Evolutionary conservation across 2,113 vertebrate species (phyloP).

Genomic region (Corythoichthys haematopterus): DNA sequence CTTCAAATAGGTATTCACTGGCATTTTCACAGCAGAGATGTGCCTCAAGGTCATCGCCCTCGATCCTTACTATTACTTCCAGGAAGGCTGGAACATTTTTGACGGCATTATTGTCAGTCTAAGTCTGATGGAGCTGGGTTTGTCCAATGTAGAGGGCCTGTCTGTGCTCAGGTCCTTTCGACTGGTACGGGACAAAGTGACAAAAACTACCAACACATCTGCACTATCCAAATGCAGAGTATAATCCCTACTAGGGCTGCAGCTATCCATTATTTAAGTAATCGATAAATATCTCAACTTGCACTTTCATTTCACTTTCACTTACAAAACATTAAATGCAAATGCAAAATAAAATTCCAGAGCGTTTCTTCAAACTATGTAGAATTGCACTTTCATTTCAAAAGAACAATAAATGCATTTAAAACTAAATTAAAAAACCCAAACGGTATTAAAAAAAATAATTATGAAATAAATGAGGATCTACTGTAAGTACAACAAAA

Average conservation of each 20-base stretch:
- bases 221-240: not conserved
- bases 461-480: no score
- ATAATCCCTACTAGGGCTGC: not conserved
- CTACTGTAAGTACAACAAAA: no score
- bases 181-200: slow-evolving; percentile 78
- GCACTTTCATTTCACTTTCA: no score
- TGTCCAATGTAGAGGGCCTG: slow-evolving; percentile 91
- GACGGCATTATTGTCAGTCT: slow-evolving; percentile 95
- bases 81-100: slow-evolving; percentile 98
- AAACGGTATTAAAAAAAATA: no score
- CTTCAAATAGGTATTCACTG: slow-evolving; percentile 85
- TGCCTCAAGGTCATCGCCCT: slow-evolving; percentile 94
- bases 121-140: slow-evolving; percentile 94
- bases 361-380: no score
- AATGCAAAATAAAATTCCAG: no score
- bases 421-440: no score
- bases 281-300: no score
- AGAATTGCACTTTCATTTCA: no score
- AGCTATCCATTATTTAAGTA: no score
- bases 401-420: no score
- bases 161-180: slow-evolving; percentile 94
- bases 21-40: slow-evolving; percentile 98
- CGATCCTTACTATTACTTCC: slow-evolving; percentile 98
- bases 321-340: no score
- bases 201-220: not conserved